Base-by-base conservation (phyloP, 2,888 invertebrate genomes). In the Tipula confusa region DNA sequence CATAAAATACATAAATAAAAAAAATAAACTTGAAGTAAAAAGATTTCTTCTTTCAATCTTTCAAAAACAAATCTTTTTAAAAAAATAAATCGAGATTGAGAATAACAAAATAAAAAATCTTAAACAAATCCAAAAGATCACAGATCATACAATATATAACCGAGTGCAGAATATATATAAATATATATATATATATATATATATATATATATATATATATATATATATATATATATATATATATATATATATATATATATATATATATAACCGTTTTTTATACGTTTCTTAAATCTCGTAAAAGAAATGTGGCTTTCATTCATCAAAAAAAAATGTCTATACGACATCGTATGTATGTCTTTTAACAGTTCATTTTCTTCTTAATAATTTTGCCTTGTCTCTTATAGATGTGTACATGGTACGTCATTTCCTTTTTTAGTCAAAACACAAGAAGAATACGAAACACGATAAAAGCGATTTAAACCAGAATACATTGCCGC, bases 41-140 rank as follows among this genome's bases (percentile, higher is more conserved):
- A 64, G 24, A 64, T 64, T 24, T 64, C 64, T 64, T 64, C n/a
- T n/a, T n/a, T n/a, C n/a, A 64, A 64, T 64, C 64, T n/a, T n/a
- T n/a, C n/a, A n/a, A n/a, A n/a, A n/a, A n/a, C 64, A 64, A 64
- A 64, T 24, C 7, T 64, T 24, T 64, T 24, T 9, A 64, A 64
- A 64, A 64, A 64, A 64, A 64, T 64, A 64, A 64, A 64, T 64
- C 64, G 64, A 64, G 64, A 64, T 64, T 64, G 24, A 24, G 64
- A 64, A 64, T 64, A 64, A 24, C 24, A 64, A 64, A 43, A 64
- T 43, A 7, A 24, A 64, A 64, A 64, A 24, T 64, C 64, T 64
- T 64, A 2, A 64, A 24, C 24, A 64, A 24, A 24, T 24, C 24
- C 64, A 24, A 64, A 9, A 64, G 24, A 43, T 43, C 43, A 43